Percentiles rank a stretch among this genome's conserved stretches.
Evolutionary conservation across 2,113 vertebrate genomes (phyloP).

Genomic region (Sceloporus undulatus): DNA sequence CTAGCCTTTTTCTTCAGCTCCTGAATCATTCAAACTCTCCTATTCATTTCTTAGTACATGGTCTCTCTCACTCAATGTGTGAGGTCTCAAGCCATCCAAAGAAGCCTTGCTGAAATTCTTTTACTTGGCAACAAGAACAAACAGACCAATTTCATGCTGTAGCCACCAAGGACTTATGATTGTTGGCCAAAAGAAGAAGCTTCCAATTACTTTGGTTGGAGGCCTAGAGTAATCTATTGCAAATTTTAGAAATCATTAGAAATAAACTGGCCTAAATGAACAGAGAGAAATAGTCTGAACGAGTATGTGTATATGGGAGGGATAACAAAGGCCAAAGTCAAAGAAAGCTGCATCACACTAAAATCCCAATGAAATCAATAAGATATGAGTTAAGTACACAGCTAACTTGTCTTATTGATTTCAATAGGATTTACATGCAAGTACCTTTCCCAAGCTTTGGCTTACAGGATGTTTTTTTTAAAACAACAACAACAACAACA

Average conservation of each 20-base stretch:
- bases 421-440: neutral
- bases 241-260: neutral
- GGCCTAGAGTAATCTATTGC: neutral
- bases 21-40: neutral
- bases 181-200: neutral
- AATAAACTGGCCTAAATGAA: neutral
- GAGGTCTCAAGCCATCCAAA: neutral
- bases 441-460: neutral
- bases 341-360: neutral
- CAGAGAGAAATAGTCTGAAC: no score
- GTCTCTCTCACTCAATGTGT: neutral
- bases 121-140: slow-evolving; percentile 12
- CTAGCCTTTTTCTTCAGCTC: neutral
- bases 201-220: slow-evolving; percentile 17
- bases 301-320: neutral
- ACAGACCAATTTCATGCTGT: neutral
- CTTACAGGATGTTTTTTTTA: neutral
- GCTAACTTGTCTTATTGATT: neutral
- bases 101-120: neutral
- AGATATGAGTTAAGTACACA: neutral
- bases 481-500: neutral
- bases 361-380: neutral
- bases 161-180: neutral
- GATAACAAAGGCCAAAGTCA: neutral
- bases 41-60: neutral